Base-by-base conservation (phyloP, 2,888 invertebrate species). In the Hypomecis punctinalis region DNA sequence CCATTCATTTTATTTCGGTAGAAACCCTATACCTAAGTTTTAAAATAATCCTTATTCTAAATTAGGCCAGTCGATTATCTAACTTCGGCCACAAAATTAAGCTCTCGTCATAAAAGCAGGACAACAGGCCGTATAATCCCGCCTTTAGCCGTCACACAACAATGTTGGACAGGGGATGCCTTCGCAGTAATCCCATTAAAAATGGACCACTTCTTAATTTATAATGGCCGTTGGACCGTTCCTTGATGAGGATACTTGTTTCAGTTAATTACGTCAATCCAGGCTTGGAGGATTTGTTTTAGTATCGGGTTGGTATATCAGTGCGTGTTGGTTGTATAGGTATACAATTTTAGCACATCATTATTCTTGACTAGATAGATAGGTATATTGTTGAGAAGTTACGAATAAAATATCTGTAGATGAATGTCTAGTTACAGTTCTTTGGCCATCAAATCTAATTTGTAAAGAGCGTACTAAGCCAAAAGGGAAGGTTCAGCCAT, bases 191-290 rank as follows among this genome's bases (percentile, higher is more conserved):
- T 74, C 74, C 75, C 74, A 75, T 79, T 79, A 76, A 73, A 79
- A 76, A 78, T 76, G 77, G 76, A 77, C 74, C 72, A 76, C 70
- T 72, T 69, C 70, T 74, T 71, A 76, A 75, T 76, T 77, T 77
- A 77, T 77, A 78, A 76, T 76, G 72, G 76, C 71, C 72, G 76
- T 72, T 61, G 74, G 73, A 70, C 72, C 69, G 72, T 67, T 56
- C 37, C 61, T 59, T 75, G 76, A 79, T 74, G 76, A 76, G 76
- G 73, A 77, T 77, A 69, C 74, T 72, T 72, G 69, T 75, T 77
- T 74, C 67, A 74, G 75, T 77, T 80, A 82, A 81, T 82, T 80
- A 79, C 56, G 66, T 66, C 62, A 66, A 63, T 62, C 63, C 60
- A 11, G 36, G 55, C 47, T 56, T 6, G 40, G 33, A 40, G 57